Conservation (phyloP, 1,140 invertebrate species). For the Lepidotrigona ventralis region DNA sequence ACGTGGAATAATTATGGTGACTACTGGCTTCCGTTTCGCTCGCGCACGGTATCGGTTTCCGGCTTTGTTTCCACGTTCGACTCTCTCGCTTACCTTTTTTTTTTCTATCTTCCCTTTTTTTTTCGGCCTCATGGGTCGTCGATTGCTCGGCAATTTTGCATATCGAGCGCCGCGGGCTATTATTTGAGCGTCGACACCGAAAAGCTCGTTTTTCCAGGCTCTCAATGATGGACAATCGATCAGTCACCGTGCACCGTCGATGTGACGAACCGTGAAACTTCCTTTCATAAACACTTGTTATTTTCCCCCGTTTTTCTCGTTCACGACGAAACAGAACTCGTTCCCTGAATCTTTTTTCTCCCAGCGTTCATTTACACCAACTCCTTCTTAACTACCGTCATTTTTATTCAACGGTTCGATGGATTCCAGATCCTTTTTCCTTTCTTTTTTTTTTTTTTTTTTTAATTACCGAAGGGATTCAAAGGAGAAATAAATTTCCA, state of each 20-base stretch:
- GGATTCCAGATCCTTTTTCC: not conserved
- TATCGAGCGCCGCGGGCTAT: slow-evolving; percentile 29
- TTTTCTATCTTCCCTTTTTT: not conserved
- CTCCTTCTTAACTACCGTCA: not conserved
- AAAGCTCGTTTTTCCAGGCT: slow-evolving; percentile 28
- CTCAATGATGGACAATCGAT: slow-evolving; percentile 41
- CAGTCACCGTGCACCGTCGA: slow-evolving; percentile 5
- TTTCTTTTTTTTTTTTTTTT: not conserved
- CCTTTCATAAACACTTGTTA: slow-evolving; percentile 19
- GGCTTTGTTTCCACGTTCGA: not conserved
- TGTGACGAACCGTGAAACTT: slow-evolving; percentile 33
- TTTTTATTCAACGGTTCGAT: not conserved
- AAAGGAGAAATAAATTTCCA: not conserved
- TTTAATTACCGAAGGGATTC: not conserved
- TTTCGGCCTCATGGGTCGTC: not conserved
- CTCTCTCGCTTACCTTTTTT: too few relatives aligned
- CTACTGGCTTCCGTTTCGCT: not conserved
- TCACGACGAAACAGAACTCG: not conserved
- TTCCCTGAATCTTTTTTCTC: not conserved
- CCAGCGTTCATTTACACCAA: not conserved
- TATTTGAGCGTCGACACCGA: slow-evolving; percentile 49
- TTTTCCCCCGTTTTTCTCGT: not conserved
- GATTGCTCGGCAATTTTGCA: slow-evolving; percentile 47
- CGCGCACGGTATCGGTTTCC: not conserved
- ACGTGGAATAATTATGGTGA: not conserved